These are phyloP conservation scores for Halcyon malimbica DNA, from an alignment of 2,113 vertebrate species.

Conservation along the genomic window DNA sequence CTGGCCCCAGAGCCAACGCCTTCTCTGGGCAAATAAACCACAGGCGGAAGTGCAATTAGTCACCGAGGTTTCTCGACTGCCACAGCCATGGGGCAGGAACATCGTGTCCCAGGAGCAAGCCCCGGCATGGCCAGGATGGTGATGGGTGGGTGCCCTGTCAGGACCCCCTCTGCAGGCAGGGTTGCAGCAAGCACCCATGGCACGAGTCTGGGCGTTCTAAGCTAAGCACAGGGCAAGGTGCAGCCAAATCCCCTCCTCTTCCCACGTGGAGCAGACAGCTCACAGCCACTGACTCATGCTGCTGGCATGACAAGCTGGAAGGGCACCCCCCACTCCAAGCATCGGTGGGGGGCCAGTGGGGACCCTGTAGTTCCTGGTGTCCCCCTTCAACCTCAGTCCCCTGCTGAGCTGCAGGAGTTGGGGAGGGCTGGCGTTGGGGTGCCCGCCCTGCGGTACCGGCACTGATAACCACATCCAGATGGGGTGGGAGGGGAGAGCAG, in stretches of 20 bases:
- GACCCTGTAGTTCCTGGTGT: accelerated
- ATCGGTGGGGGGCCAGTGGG: accelerated
- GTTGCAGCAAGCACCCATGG: not conserved
- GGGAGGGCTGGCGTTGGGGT: not conserved
- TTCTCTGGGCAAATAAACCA: conserved; percentile 31
- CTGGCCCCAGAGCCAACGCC: not conserved
- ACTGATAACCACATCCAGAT: not conserved
- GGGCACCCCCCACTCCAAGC: not conserved
- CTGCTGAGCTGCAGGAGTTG: accelerated
- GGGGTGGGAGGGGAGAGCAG: not conserved
- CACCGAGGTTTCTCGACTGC: not conserved
- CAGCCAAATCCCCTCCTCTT: not conserved
- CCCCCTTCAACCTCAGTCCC: not conserved
- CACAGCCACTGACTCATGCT: not conserved
- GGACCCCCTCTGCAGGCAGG: not conserved
- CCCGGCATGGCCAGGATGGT: not conserved
- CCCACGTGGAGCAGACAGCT: not conserved
- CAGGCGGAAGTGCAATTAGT: conserved; percentile 52
- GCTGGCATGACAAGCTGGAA: not conserved
- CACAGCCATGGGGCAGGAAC: not conserved
- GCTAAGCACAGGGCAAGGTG: not conserved
- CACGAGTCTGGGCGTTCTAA: not conserved
- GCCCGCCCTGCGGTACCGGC: accelerated
- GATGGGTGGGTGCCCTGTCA: accelerated
- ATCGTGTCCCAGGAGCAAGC: not conserved